These are phyloP conservation scores for Aradophagus sp. DNA, from an alignment of 1,140 invertebrate genomes.

Conservation along the genomic window DNA sequence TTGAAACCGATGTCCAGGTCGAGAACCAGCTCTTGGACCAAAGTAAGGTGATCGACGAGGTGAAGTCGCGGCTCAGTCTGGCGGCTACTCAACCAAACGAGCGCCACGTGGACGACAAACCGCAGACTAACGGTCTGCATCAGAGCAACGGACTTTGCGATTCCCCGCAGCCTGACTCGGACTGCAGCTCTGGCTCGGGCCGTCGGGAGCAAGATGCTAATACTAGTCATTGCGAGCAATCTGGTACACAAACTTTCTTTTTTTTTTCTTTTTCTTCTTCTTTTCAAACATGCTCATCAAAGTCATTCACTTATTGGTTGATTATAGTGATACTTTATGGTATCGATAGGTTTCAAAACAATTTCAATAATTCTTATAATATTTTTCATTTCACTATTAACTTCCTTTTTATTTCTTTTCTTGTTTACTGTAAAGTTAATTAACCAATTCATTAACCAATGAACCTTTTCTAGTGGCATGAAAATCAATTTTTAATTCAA, in stretches of 20 bases:
- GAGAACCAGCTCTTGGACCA: neutral
- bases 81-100: conserved; percentile 9
- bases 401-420: too few relatives aligned
- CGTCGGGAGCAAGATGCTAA: conserved; percentile 58
- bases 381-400: too few relatives aligned
- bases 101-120: conserved; percentile 45
- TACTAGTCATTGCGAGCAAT: conserved; percentile 71
- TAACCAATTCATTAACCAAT: too few relatives aligned
- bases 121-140: conserved; percentile 65
- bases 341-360: too few relatives aligned
- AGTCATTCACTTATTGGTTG: too few relatives aligned
- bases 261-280: conserved; percentile 6
- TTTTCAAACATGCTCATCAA: too few relatives aligned
- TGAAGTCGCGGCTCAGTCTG: conserved; percentile 66
- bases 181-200: conserved; percentile 41
- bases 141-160: conserved; percentile 67
- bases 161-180: conserved; percentile 57
- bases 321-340: too few relatives aligned
- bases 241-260: conserved; percentile 54
- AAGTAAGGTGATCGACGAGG: neutral
- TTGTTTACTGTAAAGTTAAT: too few relatives aligned
- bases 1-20: neutral
- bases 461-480: too few relatives aligned
- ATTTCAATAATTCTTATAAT: too few relatives aligned
- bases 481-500: too few relatives aligned